phyloP scores from a whole-genome alignment of 2,113 vertebrate species.

The Pangasianodon hypophthalmus region DNA sequence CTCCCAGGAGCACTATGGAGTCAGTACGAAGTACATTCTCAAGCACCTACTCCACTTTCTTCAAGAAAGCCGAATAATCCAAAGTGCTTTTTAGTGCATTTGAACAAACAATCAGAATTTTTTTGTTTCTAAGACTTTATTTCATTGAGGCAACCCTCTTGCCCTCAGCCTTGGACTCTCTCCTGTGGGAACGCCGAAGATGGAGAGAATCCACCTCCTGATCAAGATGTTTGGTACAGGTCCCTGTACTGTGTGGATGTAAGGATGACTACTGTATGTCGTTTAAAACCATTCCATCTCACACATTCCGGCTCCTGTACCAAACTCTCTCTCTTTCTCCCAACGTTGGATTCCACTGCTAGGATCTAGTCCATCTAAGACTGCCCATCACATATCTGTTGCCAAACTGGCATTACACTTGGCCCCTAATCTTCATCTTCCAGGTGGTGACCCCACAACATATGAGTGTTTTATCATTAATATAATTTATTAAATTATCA shows the following conservation, averaged over 20 bases:
- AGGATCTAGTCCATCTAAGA: not conserved
- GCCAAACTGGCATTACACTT: not conserved
- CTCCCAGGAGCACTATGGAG: not conserved
- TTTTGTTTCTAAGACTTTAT: not conserved
- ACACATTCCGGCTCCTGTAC: not conserved
- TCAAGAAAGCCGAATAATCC: not conserved
- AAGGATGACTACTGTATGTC: not conserved
- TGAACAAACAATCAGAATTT: not conserved
- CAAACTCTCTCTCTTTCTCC: not conserved
- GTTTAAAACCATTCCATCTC: not conserved
- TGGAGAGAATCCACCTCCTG: not conserved
- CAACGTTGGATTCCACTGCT: not conserved
- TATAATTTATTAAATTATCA: not conserved
- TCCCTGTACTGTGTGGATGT: not conserved
- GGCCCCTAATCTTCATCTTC: not conserved
- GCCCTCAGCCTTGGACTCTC: not conserved
- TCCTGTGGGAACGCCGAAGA: not conserved
- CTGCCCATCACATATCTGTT: not conserved
- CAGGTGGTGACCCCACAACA: not conserved
- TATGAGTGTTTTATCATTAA: not conserved
- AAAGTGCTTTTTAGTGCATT: not conserved
- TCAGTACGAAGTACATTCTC: not conserved
- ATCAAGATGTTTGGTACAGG: not conserved
- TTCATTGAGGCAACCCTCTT: not conserved
- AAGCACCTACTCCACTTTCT: not conserved